phyloP scores from a whole-genome alignment of 2,113 vertebrate genomes.

The Microtus montanus region DNA sequence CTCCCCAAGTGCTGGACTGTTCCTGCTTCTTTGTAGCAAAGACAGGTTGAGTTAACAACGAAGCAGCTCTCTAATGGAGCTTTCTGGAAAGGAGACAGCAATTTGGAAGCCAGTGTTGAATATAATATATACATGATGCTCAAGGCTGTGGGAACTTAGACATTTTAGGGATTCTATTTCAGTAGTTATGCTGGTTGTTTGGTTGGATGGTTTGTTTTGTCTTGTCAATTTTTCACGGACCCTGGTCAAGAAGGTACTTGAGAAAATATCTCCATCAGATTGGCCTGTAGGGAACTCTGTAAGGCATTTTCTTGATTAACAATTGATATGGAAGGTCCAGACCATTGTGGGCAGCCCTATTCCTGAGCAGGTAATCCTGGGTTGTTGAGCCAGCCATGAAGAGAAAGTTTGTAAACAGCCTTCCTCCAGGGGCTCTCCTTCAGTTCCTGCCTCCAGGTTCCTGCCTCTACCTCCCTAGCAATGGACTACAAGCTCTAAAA shows the following conservation, averaged over 20 bases:
- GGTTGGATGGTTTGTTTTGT: neutral
- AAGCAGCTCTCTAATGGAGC: neutral
- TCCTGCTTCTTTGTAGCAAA: neutral
- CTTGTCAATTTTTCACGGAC: neutral
- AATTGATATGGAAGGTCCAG: neutral
- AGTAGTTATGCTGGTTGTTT: neutral
- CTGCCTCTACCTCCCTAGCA: neutral
- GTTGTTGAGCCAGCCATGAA: no score
- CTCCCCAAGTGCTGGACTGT: neutral
- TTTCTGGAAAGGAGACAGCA: neutral
- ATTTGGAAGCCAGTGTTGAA: neutral
- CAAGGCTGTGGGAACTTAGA: neutral
- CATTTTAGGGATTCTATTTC: neutral
- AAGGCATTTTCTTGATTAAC: neutral
- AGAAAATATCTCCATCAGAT: neutral
- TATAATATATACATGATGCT: neutral
- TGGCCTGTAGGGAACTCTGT: neutral
- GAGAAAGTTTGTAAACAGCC: neutral
- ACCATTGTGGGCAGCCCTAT: neutral
- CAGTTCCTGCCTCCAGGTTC: neutral
- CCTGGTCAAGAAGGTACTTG: neutral
- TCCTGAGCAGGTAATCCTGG: neutral
- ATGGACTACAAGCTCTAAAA: neutral
- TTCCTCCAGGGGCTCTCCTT: neutral
- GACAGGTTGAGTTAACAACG: neutral